Percentiles rank a stretch among this genome's conserved stretches.
Evolutionary conservation across 1,140 invertebrate genomes (phyloP).

Genomic region (Lysiphlebus fabarum): DNA sequence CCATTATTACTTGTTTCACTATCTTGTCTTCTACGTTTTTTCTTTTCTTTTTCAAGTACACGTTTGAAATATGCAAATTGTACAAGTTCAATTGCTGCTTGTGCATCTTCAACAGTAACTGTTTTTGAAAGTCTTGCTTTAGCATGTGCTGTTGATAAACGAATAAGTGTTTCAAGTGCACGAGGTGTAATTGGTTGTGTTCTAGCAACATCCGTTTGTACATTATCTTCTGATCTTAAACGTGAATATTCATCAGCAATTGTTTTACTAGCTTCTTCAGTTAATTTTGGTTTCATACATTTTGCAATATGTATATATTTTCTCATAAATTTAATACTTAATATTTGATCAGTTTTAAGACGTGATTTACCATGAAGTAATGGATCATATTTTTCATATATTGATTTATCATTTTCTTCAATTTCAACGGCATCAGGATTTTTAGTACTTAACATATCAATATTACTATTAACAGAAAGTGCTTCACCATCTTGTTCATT

Average conservation of each 20-base stretch:
- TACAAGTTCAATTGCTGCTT: conserved; percentile 91
- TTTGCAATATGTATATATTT: conserved; percentile 97
- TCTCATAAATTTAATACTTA: conserved; percentile 91
- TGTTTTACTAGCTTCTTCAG: conserved; percentile 82
- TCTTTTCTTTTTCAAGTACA: conserved; percentile 76
- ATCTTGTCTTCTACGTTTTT: conserved; percentile 61
- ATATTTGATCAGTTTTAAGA: conserved; percentile 77
- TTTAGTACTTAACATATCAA: conserved; percentile 79
- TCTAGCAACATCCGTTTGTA: conserved; percentile 80
- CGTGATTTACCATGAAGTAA: conserved; percentile 79
- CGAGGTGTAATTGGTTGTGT: conserved; percentile 98
- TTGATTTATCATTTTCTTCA: conserved; percentile 64
- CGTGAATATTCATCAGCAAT: conserved; percentile 93
- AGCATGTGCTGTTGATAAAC: conserved; percentile 96
- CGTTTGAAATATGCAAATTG: conserved; percentile 98
- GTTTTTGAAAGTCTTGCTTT: conserved; percentile 86
- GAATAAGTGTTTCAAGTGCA: conserved; percentile 95
- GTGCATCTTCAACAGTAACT: conserved; percentile 81
- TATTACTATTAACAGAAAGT: conserved; percentile 73
- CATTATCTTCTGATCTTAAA: conserved; percentile 80
- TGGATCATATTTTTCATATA: conserved; percentile 93
- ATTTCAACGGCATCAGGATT: conserved; percentile 65
- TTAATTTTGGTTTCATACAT: conserved; percentile 84
- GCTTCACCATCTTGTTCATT: conserved; percentile 94
- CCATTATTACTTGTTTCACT: conserved; percentile 50